Evolutionary conservation across 2,797 vertebrate genomes (phyloP).

Genomic region (Falco peregrinus): DNA sequence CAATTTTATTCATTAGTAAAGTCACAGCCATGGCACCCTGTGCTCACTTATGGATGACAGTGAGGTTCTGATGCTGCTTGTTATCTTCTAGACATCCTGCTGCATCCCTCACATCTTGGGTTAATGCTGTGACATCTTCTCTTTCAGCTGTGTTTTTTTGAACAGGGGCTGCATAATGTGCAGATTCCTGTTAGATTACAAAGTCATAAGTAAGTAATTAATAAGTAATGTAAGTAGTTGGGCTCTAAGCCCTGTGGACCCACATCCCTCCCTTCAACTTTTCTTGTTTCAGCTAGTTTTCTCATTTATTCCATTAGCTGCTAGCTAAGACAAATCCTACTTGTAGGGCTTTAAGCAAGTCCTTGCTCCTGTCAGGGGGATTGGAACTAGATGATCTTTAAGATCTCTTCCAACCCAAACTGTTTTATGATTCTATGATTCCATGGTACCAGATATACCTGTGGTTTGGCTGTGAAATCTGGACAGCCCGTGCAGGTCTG

Average conservation of each 20-base stretch:
- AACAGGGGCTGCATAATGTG: neutral
- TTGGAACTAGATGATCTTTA: too few species aligned
- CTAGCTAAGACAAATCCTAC: neutral
- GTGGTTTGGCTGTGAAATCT: neutral
- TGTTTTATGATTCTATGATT: too few species aligned
- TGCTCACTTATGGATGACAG: rapidly evolving
- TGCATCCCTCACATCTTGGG: neutral
- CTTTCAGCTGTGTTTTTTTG: neutral
- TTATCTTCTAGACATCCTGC: neutral
- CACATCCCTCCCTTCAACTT: neutral
- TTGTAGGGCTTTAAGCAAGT: neutral
- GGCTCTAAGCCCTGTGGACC: neutral
- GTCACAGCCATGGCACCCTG: neutral
- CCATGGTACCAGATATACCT: neutral
- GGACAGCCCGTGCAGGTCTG: neutral
- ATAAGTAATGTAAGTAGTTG: too few species aligned
- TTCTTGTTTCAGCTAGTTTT: neutral
- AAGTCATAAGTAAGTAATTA: neutral
- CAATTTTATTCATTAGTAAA: neutral
- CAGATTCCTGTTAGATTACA: neutral
- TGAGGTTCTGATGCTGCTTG: neutral
- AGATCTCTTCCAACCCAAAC: too few species aligned
- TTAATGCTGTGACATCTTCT: neutral
- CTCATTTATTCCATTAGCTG: neutral
- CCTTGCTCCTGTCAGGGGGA: too few species aligned